phyloP scores from a whole-genome alignment of 2,888 invertebrate genomes.

The Eucriotettix oculatus region DNA sequence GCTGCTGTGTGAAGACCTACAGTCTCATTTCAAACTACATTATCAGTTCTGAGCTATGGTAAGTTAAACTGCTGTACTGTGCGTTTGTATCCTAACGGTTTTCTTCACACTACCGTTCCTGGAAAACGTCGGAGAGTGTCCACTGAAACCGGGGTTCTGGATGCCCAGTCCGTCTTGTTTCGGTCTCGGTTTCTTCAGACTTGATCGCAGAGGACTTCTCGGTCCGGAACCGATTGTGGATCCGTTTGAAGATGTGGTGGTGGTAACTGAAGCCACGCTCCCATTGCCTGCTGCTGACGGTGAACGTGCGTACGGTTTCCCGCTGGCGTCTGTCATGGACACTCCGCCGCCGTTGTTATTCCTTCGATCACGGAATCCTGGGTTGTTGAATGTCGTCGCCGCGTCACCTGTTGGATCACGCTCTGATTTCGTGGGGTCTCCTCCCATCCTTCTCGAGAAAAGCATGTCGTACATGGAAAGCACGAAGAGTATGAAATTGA shows the following conservation, averaged over 20 bases:
- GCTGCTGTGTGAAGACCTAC: too few relatives aligned
- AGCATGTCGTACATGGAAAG: constrained; percentile 66
- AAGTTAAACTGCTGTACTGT: constrained; percentile 61
- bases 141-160: constrained; percentile 71
- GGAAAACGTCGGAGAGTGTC: constrained; percentile 66
- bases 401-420: constrained; percentile 29
- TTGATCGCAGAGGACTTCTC: constrained; percentile 56
- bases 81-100: constrained; percentile 70
- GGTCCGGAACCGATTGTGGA: constrained; percentile 25
- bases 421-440: constrained; percentile 48
- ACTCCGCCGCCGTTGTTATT: constrained; percentile 26
- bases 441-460: constrained; percentile 55
- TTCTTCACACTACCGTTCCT: constrained; percentile 80
- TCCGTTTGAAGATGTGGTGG: constrained; percentile 18
- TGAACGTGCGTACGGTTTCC: constrained; percentile 50
- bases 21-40: too few relatives aligned
- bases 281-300: constrained; percentile 21
- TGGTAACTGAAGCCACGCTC: constrained; percentile 11
- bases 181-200: constrained; percentile 60
- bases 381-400: constrained; percentile 72
- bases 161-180: constrained; percentile 49
- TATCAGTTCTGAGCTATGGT: too few relatives aligned
- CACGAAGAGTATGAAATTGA: constrained; percentile 59
- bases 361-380: constrained; percentile 61
- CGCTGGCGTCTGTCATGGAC: constrained; percentile 76